phyloP scores from a whole-genome alignment of 2,888 invertebrate genomes.

The Nesidiocoris tenuis region DNA sequence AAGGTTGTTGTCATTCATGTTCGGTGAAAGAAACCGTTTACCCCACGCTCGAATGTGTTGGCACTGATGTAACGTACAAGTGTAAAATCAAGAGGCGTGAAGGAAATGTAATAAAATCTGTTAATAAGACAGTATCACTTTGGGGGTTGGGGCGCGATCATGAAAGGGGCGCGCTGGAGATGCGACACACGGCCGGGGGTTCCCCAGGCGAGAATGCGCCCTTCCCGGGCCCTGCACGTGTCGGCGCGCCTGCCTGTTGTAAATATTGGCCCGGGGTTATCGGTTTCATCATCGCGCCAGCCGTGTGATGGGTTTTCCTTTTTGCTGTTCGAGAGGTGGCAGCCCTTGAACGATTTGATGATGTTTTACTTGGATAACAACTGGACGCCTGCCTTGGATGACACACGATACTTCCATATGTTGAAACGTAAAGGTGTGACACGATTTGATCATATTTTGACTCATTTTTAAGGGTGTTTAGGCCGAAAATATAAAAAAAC shows the following conservation, averaged over 20 bases:
- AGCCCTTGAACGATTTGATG: background rate
- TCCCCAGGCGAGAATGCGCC: background rate
- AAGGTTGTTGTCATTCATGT: no score
- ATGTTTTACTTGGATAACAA: background rate
- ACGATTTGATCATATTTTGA: no score
- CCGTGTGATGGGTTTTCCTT: no score
- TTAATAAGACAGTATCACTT: conserved; percentile 19
- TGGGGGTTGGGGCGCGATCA: background rate
- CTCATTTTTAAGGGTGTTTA: no score
- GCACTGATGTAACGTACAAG: background rate
- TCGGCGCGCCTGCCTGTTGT: background rate
- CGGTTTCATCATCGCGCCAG: background rate
- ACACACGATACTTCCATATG: no score
- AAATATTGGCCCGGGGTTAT: background rate
- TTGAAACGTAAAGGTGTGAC: no score
- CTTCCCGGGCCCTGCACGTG: background rate
- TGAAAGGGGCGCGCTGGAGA: background rate
- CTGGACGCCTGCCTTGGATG: background rate
- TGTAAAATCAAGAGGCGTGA: conserved; percentile 33
- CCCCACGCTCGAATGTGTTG: background rate
- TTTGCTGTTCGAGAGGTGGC: background rate
- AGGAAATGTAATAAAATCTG: conserved; percentile 38
- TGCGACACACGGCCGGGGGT: background rate
- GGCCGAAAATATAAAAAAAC: no score
- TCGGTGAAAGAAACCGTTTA: conserved; percentile 19